Base-by-base conservation (phyloP, 2,888 invertebrate genomes). In the Graphium colonna region DNA sequence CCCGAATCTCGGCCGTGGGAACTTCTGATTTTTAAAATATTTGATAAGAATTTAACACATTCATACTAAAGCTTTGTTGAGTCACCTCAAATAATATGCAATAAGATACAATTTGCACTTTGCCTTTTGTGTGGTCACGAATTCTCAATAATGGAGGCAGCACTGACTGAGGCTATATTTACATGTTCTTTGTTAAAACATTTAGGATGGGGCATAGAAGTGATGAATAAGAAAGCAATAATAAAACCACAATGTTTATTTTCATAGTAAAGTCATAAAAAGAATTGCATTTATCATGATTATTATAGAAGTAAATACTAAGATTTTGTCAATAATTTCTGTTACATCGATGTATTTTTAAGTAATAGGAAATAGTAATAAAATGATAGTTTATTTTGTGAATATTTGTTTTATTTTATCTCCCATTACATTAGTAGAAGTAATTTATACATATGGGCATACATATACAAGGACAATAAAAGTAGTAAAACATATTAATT, bases 1-100 rank as follows among this genome's bases (percentile, higher is more conserved):
- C 71, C 91, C 92, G 57, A 90, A 79, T 67, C 76, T 88, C 61
- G 83, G 85, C 51, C 85, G 89, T 64, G 90, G 72, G 57, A 91
- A 90, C 79, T 92, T 89, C 77, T 92, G 89, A 88, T 79, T 67
- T 56, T 51, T 38, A 56, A 16, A 53, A 44, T 48, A 36, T 38
- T 58, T 48, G 12, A 44, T 53, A 57, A 54, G 53, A 42, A 45
- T 53, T 45, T 58, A 52, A 51, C 42, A 51, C 56, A 48, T 60
- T 61, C 58, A 51, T 56, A 61, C 13, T 21, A 57, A 58, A 71
- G 65, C 64, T 70, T 69, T 67, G 68, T 63, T 59, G 60, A 70
- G 59, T 64, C 71, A 76, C 71, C 67, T 70, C 63, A 43, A 18
- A 31, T 45, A 40, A 49, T 18, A 16, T 39, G 42, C 53, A 39